Base-by-base conservation (phyloP, 2,888 invertebrate genomes). In the Celastrina argiolus region DNA sequence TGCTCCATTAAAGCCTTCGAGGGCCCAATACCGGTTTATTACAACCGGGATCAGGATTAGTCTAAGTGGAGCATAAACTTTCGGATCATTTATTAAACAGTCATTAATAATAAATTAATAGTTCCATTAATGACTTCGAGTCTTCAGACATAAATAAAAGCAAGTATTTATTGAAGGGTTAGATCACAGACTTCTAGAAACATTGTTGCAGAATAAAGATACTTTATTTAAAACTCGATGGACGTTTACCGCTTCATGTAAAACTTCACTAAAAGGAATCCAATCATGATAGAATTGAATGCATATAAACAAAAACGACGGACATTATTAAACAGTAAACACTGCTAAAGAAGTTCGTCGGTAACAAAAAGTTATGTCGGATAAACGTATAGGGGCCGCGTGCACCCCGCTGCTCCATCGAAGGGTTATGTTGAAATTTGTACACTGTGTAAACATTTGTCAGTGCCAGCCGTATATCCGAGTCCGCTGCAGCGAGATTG, bases 371-470 rank as follows among this genome's bases (percentile, higher is more conserved):
- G 69, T 73, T 69, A 72, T 70, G 70, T 69, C 67, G 68, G 71
- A 73, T 68, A 66, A 71, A 72, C 70, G 66, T 42, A 64, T 65
- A 64, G 64, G 71, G 69, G 70, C 66, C 67, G 65, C 64, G 69
- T 70, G 73, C 71, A 68, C 74, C 74, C 75, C 71, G 75, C 73
- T 71, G 75, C 26, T 66, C 70, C 65, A 70, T 65, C 69, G 67
- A 70, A 74, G 72, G 73, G 73, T 75, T 85, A 84, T 85, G 85
- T 86, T 81, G 77, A 87, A 87, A 87, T 88, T 86, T 83, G 84
- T 83, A 82, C 81, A 77, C 77, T 77, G 76, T 83, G 85, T 85
- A 84, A 88, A 88, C 88, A 87, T 88, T 88, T 84, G 84, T 86
- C 83, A 84, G 81, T 82, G 84, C 83, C 82, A 83, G 80, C 76